A percentile compares a stretch with the other conserved stretches of the same genome.
phyloP scores from a whole-genome alignment of 2,888 invertebrate species.

The Macrosoma leucophasiata region DNA sequence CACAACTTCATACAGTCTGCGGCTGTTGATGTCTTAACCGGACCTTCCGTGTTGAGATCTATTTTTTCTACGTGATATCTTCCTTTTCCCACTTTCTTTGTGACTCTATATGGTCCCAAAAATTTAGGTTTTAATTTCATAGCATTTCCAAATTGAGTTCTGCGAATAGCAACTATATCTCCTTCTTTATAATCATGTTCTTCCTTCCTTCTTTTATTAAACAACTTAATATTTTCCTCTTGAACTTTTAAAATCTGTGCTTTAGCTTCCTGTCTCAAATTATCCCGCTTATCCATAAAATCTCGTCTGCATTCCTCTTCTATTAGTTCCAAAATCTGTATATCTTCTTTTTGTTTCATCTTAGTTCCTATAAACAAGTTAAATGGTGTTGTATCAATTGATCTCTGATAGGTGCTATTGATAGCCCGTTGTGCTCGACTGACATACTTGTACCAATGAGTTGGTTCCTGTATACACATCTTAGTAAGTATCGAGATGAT shows the following conservation, averaged over 20 bases:
- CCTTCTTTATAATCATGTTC: slow-evolving; percentile 18
- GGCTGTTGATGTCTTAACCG: slow-evolving; percentile 10
- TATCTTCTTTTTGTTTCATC: slow-evolving; percentile 3
- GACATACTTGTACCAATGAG: slow-evolving; percentile 5
- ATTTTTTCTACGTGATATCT: slow-evolving; percentile 23
- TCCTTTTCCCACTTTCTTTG: slow-evolving; percentile 17
- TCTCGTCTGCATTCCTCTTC: not conserved
- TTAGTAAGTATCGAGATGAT: slow-evolving; percentile 3
- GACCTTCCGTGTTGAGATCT: slow-evolving; percentile 7
- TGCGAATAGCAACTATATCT: slow-evolving; percentile 28
- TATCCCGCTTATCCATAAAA: slow-evolving; percentile 6
- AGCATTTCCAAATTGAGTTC: slow-evolving; percentile 24
- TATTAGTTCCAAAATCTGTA: not conserved
- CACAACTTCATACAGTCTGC: slow-evolving; percentile 21
- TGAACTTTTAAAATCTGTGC: slow-evolving; percentile 15
- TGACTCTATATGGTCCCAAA: slow-evolving; percentile 24
- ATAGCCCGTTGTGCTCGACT: slow-evolving; percentile 1
- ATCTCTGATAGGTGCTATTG: slow-evolving; percentile 7
- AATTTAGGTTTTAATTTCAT: slow-evolving; percentile 24
- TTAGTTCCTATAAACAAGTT: not conserved
- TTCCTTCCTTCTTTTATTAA: slow-evolving; percentile 24
- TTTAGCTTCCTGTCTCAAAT: slow-evolving; percentile 13
- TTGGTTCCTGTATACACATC: slow-evolving; percentile 3
- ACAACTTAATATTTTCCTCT: slow-evolving; percentile 19
- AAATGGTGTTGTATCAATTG: slow-evolving; percentile 4